Evolutionary conservation across 2,888 invertebrate species (phyloP), one percentile per base, ranked within the genome.

Genomic region (Rotaria sp.): DNA sequence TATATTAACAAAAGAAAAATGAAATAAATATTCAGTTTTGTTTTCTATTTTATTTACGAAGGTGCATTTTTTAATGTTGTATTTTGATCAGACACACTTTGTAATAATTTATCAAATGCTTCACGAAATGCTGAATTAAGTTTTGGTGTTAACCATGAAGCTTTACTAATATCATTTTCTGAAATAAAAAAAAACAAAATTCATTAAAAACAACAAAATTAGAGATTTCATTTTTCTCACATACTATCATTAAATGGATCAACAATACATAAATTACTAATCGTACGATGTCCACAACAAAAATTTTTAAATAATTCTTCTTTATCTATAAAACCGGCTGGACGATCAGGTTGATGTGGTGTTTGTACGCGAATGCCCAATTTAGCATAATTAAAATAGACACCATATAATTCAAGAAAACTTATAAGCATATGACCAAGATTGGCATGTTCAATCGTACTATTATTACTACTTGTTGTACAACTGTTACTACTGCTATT

Each of bases 361-460:
- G 95, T 95, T 92, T 96, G 95, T 88, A 97, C 94, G 88, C 96
- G 93, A 89, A 98, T 97, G 50, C 95, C 96, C 85, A 96, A 96
- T 91, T 95, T 95, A 90, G 96, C 94, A 90, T 97, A 98, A 88
- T 93, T 92, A 92, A 98, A 99, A 92, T 96, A 95, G 88, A 95
- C 93, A 35, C 98, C 98, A 91, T 97, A 99, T 86, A 98, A 93
- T 92, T 98, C 97, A 90, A 98, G 95, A 93, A 98, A 98, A 92
- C 97, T 97, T 86, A 98, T 95, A 88, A 98, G 93, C 89, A 97
- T 92, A 88, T 96, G 96, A 86, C 97, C 99, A 88, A 98, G 93
- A 93, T 99, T 98, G 11, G n/a, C 26, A 21, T 84, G 55, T 35
- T 67, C 67, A 21, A 67, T 13, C 7, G 67, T 67, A 67, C 67